Base-by-base conservation (phyloP, 2,113 vertebrate genomes). In the Cyprinus carpio region DNA sequence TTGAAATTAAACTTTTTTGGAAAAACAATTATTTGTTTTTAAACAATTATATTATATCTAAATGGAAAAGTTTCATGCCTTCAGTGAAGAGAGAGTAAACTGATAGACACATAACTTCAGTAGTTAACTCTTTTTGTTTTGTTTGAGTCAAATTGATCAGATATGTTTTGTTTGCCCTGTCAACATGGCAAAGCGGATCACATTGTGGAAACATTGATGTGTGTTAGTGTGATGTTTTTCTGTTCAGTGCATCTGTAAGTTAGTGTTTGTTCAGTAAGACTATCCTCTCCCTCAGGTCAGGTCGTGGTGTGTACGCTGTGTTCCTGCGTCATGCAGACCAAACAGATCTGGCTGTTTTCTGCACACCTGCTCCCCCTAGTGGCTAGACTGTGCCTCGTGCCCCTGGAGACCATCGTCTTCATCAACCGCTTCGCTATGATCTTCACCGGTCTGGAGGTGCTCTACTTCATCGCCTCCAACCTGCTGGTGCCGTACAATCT, bases 401-500 rank as follows among this genome's bases (percentile, higher is more conserved):
- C 98, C 11, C 89, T 99, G 87, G 98, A 99, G 92, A 99, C 97
- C 62, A 98, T 99, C 1, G 96, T 99, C 75, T 91, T 99, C 94
- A 97, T 99, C 95, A 99, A 99, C 94, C 97, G 96, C 91, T 99
- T 99, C 88, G 97, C 98, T 86, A 98, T 98, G 97, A 98, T 99
- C 92, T 99, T 99, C 93, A 99, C 98, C 8, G 98, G 97, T 71
- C 93, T 99, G 84, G 98, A 99, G 92, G 98, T 99, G 88, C 95
- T 99, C 69, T 99, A 99, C 93, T 99, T 99, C 92, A 92, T 99
- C 90, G 98, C 96, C 0, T 97, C 97, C 0, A 99, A 99, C 89
- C 95, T 99, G 78, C 93, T 99, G 90, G 98, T 99, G 88, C 98
- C 98, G 11, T 99, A 98, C 90, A 99, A 99, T 89, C 92, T 99